Conservation (phyloP, 1,140 invertebrate genomes). For the Vollenhovia emeryi region DNA sequence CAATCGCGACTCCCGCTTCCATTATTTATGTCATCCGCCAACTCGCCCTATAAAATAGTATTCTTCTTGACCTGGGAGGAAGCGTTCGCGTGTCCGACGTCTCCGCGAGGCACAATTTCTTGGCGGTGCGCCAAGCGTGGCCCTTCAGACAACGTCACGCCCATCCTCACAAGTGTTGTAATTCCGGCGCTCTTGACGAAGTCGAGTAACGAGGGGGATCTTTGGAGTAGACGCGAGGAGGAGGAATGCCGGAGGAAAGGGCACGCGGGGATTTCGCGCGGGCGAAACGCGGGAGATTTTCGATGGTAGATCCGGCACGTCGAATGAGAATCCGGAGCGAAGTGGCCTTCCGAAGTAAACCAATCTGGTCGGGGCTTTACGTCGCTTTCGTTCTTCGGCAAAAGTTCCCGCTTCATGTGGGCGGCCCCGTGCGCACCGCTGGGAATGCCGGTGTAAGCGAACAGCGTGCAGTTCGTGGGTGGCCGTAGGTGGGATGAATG, state of each 20-base stretch:
- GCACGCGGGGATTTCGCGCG: slow-evolving; percentile 26
- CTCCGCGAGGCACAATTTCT: slow-evolving; percentile 22
- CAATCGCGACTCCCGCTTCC: slow-evolving; percentile 23
- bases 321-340: slow-evolving; percentile 62
- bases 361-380: slow-evolving; percentile 65
- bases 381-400: slow-evolving; percentile 59
- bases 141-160: slow-evolving; percentile 32
- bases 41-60: slow-evolving; percentile 25
- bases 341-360: slow-evolving; percentile 66
- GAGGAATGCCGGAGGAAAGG: neutral
- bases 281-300: slow-evolving; percentile 54
- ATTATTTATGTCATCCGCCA: slow-evolving; percentile 42
- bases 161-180: slow-evolving; percentile 25
- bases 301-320: slow-evolving; percentile 53
- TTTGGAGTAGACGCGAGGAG: neutral
- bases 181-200: slow-evolving; percentile 45
- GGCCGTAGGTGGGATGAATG: slow-evolving; percentile 46
- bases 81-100: slow-evolving; percentile 31
- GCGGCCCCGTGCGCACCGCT: neutral
- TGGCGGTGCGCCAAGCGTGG: slow-evolving; percentile 23
- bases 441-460: slow-evolving; percentile 4
- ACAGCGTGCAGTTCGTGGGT: slow-evolving; percentile 10
- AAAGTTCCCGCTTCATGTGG: slow-evolving; percentile 56
- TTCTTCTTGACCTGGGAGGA: slow-evolving; percentile 23
- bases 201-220: slow-evolving; percentile 1